A percentile compares a stretch with the other conserved stretches of the same genome.
phyloP scores from a whole-genome alignment of 2,113 vertebrate genomes.

The Pandion haliaetus region DNA sequence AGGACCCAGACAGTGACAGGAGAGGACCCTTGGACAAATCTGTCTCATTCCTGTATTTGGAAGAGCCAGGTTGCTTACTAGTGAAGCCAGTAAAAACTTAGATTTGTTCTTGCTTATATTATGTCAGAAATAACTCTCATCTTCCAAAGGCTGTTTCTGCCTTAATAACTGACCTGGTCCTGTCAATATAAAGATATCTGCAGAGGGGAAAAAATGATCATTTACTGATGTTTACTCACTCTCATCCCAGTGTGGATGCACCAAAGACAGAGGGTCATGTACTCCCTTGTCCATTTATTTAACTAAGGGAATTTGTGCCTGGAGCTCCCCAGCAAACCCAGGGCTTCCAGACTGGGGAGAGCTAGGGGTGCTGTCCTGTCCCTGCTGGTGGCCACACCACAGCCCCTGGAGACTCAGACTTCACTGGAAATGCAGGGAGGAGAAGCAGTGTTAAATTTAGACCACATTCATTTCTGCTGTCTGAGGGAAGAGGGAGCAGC shows the following conservation, averaged over 20 bases:
- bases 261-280: background rate
- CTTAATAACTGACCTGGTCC: background rate
- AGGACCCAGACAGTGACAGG: background rate
- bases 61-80: background rate
- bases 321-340: background rate
- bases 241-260: background rate
- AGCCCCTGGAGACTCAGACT: background rate
- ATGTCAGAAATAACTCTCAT: constrained; percentile 3
- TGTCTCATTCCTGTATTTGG: background rate
- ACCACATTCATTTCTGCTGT: background rate
- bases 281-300: background rate
- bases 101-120: background rate
- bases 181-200: background rate
- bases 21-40: background rate
- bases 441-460: constrained; percentile 2
- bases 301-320: background rate
- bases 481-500: constrained; percentile 22
- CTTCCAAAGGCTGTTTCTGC: constrained; percentile 8
- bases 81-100: background rate
- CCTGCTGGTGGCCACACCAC: background rate
- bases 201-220: background rate
- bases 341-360: background rate
- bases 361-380: background rate
- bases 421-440: background rate
- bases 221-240: background rate